phyloP scores from a whole-genome alignment of 2,888 invertebrate species.

The Cheilosia vernalis region DNA sequence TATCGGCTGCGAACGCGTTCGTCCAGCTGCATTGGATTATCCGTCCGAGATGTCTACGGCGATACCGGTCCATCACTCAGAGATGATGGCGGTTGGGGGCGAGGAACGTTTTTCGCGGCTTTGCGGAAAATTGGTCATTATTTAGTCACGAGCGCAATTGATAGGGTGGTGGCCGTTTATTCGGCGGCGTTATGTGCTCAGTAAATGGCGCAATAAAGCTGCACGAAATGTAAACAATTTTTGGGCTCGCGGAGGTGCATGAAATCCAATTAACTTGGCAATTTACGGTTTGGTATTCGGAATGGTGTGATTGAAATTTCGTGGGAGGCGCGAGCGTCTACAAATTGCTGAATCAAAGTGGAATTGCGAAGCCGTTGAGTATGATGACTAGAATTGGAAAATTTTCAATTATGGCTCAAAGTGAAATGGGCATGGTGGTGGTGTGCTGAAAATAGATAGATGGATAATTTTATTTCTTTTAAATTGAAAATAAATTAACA shows the following conservation, averaged over 20 bases:
- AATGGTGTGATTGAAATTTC: constrained; percentile 8
- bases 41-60: constrained; percentile 36
- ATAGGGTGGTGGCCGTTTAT: constrained; percentile 55
- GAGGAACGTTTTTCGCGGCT: constrained; percentile 1
- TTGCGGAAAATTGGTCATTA: constrained; percentile 60
- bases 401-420: too few relatives aligned
- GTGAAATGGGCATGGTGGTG: too few relatives aligned
- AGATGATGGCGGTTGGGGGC: constrained; percentile 11
- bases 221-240: constrained; percentile 66
- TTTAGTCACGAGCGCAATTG: constrained; percentile 61
- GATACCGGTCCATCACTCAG: constrained; percentile 61
- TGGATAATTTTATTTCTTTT: too few relatives aligned
- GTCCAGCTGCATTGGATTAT: constrained; percentile 42
- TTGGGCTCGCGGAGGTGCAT: constrained; percentile 30
- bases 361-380: background rate
- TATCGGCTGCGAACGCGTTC: background rate
- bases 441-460: too few relatives aligned
- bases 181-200: constrained; percentile 41
- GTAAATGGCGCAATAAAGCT: constrained; percentile 68
- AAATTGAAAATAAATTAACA: too few relatives aligned
- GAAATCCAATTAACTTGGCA: constrained; percentile 71
- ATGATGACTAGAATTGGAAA: background rate
- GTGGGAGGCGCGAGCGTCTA: background rate
- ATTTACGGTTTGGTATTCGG: constrained; percentile 54
- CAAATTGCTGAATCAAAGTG: background rate